Percentiles rank a stretch among this genome's conserved stretches.
phyloP scores from a whole-genome alignment of 2,797 vertebrate species.

The Hafferia zeledoni region DNA sequence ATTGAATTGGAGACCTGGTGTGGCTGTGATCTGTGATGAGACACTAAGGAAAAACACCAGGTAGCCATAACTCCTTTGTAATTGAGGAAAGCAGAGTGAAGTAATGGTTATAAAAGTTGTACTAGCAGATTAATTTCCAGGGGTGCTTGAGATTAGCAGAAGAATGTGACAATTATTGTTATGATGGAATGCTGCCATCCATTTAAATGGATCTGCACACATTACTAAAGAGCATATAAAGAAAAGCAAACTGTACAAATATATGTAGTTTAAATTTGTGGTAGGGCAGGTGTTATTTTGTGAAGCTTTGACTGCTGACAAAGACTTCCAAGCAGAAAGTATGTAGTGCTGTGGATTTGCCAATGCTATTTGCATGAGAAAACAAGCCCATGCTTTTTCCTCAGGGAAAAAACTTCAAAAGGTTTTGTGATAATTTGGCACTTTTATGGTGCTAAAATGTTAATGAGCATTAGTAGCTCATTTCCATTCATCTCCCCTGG shows the following conservation, averaged over 20 bases:
- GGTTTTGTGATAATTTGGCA: neutral
- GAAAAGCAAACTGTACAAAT: neutral
- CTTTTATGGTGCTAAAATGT: neutral
- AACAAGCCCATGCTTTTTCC: neutral
- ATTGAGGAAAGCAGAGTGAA: neutral
- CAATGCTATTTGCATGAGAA: neutral
- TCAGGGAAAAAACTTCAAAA: neutral
- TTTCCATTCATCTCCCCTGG: neutral
- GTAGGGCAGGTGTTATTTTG: neutral
- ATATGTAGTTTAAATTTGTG: neutral
- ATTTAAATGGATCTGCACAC: neutral
- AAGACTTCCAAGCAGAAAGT: neutral
- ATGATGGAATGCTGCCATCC: neutral
- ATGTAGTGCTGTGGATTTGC: neutral
- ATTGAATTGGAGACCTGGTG: neutral
- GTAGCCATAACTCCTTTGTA: neutral
- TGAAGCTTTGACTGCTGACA: neutral
- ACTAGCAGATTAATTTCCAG: neutral
- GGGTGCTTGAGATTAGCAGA: neutral
- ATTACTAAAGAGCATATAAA: neutral
- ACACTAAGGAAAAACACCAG: neutral
- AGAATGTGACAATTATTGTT: neutral
- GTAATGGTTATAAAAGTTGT: neutral
- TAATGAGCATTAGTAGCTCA: neutral
- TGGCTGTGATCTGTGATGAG: neutral